Base-by-base conservation (phyloP, 2,113 vertebrate species). In the Paedocypris sp. region DNA sequence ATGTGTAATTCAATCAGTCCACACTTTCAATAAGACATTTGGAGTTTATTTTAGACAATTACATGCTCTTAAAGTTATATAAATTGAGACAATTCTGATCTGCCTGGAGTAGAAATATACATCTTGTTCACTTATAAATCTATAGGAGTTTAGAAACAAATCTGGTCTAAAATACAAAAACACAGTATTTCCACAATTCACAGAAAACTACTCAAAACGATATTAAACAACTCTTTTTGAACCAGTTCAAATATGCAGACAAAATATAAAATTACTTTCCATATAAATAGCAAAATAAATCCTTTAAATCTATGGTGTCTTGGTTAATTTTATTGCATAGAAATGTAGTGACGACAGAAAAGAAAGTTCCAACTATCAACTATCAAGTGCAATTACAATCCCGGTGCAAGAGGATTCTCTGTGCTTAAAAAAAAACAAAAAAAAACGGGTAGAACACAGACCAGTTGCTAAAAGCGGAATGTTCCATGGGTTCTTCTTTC, bases 201-300 rank as follows among this genome's bases (percentile, higher is more conserved):
- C 48, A 66, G 59, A 63, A 45, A 10, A 41, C 59, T 70, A 70
- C 70, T 79, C 35, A 64, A 61, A 71, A 52, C 59, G 48, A 66
- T 29, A 79, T 79, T 75, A n/a, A 76, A 73, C 79, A 82, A 76
- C 64, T 47, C 20, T 10, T 76, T 87, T 85, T 89, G 86, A 85
- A 91, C n/a, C 78, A 86, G 70, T 79, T 78, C 77, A 86, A 81
- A 88, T 83, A 83, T 83, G 77, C 93, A 93, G 92, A 95, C 83
- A 73, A 86, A 50, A 58, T 68, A n/a, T n/a, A 88, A 83, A 86
- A 77, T 61, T 76, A 77, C 13, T 38, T 36, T 71, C 45, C 22
- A 85, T 81, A 90, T 93, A 96, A 97, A 97, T 95, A 96, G 56
- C 82, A 90, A 91, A 90, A 90, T 88, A 93, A 85, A 90, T 85